A percentile compares a stretch with the other conserved stretches of the same genome.
These are phyloP conservation scores for Drosophila rubida DNA, from an alignment of 2,888 invertebrate genomes.

Conservation along the genomic window DNA sequence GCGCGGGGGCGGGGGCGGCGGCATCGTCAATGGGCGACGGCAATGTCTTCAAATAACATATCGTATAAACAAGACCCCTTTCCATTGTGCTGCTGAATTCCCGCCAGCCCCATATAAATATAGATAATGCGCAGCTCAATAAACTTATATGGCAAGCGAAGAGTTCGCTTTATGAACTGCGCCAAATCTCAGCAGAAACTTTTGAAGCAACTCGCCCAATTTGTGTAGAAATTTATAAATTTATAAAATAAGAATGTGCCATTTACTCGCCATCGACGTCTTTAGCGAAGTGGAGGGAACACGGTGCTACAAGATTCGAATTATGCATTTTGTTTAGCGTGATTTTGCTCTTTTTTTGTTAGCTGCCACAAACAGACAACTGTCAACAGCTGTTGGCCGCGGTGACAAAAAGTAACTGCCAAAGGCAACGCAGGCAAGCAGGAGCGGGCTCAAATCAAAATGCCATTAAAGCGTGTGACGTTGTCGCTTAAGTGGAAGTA, in stretches of 20 bases:
- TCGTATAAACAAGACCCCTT: neutral
- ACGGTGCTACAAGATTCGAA: neutral
- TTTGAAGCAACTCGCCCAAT: too few relatives aligned
- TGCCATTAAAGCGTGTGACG: constrained; percentile 80
- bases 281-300: too few relatives aligned
- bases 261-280: too few relatives aligned
- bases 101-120: neutral
- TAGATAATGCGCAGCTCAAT: neutral
- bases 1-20: too few relatives aligned
- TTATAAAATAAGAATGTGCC: too few relatives aligned
- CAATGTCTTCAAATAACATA: neutral
- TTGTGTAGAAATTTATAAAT: too few relatives aligned
- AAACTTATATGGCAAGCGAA: neutral
- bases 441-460: constrained; percentile 75
- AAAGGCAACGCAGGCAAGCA: constrained; percentile 12
- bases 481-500: constrained; percentile 75
- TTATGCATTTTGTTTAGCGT: constrained; percentile 8
- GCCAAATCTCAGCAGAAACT: too few relatives aligned
- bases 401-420: constrained; percentile 36
- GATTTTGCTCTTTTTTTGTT: constrained; percentile 18
- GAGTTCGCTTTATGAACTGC: too few relatives aligned
- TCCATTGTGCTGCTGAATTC: neutral
- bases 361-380: constrained; percentile 29
- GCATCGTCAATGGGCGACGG: neutral
- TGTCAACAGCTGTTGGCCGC: constrained; percentile 53